Evolutionary conservation across 1,140 invertebrate genomes (phyloP).

Genomic region (Drosophila lacteicornis): DNA sequence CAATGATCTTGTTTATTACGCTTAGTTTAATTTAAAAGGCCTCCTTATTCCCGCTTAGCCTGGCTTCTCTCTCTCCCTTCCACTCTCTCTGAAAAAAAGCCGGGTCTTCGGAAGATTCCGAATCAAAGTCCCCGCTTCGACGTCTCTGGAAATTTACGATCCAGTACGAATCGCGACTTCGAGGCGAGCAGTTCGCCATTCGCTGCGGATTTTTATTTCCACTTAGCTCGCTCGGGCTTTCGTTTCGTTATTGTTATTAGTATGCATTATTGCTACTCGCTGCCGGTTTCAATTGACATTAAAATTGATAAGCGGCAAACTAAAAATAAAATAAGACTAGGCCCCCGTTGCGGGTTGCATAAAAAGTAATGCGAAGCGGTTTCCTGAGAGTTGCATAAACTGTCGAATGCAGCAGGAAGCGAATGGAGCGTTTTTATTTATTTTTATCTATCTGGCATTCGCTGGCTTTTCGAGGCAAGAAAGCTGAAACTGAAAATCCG

Average conservation of each 20-base stretch:
- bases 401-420: conserved; percentile 75
- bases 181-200: conserved; percentile 46
- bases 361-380: conserved; percentile 77
- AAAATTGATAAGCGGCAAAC: conserved; percentile 75
- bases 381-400: conserved; percentile 78
- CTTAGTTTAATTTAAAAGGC: conserved; percentile 66
- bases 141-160: conserved; percentile 44
- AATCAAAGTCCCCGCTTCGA: conserved; percentile 16
- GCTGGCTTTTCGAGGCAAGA: background rate
- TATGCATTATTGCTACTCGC: conserved; percentile 43
- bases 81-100: conserved; percentile 10
- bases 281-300: conserved; percentile 68
- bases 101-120: conserved; percentile 48
- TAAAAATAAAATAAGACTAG: conserved; percentile 54
- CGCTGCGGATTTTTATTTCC: conserved; percentile 21
- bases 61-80: conserved; percentile 6
- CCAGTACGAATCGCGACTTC: conserved; percentile 67
- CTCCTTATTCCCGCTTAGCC: conserved; percentile 25
- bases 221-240: conserved; percentile 2
- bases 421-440: conserved; percentile 28
- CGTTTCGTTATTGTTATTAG: conserved; percentile 44
- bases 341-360: conserved; percentile 63
- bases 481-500: conserved; percentile 14
- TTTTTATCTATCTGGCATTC: conserved; percentile 30
- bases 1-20: conserved; percentile 58